Conservation (phyloP, 2,797 vertebrate species). For the Scarus forsteni region DNA sequence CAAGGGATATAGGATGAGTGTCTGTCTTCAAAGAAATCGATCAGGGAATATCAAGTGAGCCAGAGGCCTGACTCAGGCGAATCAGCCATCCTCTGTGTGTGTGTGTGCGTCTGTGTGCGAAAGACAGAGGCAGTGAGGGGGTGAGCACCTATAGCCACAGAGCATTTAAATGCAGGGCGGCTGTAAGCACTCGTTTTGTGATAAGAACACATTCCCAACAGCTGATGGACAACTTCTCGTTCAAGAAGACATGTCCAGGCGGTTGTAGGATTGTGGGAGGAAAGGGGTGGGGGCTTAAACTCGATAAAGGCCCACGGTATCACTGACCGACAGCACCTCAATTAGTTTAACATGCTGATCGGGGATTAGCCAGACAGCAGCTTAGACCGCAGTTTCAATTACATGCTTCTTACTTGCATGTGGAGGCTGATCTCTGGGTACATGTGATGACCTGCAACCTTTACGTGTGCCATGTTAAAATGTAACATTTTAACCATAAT, state of each 20-base stretch:
- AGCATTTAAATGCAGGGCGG: conserved; percentile 21
- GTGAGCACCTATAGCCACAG: conserved; percentile 22
- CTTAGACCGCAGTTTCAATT: conserved; percentile 55
- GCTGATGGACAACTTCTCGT: conserved; percentile 30
- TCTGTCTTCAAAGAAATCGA: conserved; percentile 75
- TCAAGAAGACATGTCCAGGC: conserved; percentile 14
- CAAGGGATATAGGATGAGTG: conserved; percentile 66
- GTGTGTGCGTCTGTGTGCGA: conserved; percentile 16
- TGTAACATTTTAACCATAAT: neutral
- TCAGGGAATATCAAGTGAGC: conserved; percentile 73
- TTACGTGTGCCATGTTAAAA: neutral
- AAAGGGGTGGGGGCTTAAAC: conserved; percentile 5
- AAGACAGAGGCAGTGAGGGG: conserved; percentile 20
- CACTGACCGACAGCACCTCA: conserved; percentile 60
- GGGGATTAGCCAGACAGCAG: conserved; percentile 55
- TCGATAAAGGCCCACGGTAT: conserved; percentile 33
- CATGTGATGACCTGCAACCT: neutral
- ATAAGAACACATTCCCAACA: conserved; percentile 27
- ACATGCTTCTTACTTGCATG: conserved; percentile 32
- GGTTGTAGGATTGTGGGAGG: neutral
- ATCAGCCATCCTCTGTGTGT: conserved; percentile 40
- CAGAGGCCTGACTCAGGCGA: conserved; percentile 80
- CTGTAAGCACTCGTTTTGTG: conserved; percentile 21
- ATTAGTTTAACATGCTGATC: conserved; percentile 57
- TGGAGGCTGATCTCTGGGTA: conserved; percentile 15